Base-by-base conservation (phyloP, 1,140 invertebrate genomes). In the Araneus ventricosus region DNA sequence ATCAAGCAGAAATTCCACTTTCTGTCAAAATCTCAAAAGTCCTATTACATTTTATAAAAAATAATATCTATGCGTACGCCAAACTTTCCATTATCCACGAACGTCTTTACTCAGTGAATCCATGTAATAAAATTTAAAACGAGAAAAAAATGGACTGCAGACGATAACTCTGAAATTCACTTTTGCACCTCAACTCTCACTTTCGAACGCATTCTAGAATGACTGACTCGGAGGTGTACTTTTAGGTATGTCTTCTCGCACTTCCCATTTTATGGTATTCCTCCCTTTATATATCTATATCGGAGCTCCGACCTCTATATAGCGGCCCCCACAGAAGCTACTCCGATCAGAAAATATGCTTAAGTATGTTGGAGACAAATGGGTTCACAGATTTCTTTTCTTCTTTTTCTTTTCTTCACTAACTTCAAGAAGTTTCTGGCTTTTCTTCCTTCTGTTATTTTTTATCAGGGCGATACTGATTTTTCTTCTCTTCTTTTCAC, bases 291-390 rank as follows among this genome's bases (percentile, higher is more conserved):
- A 75, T 75, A 34, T 75, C 27, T 75, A 34, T 70, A 70, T 34
- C 7, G 34, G 20, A 34, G 17, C 5, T 75, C 59, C 27, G 30
- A 75, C 8, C 30, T 37, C 67, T 75, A 75, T 75, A 4, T 14
- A 20, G 27, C 14, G 30, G 34, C 30, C 30, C 30, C 17, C 17
- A 34, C 67, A 30, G 30, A 75, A 70, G 67, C 27, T 34, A 30
- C 27, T 34, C 30, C 67, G 67, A 75, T 75, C 27, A 75, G 30
- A 75, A 75, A 75, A 75, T 75, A 34, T 75, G 67, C 39, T 45
- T 82, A 52, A 41, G 80, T n/a, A 27, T 41, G 37, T 37, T 45
- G 61, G 85, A 61, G 85, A 87, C 52, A 87, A 87, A 87, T 87
- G 57, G 52, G 57, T 34, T 75, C 67, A 75, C 67, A 34, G 30